Evolutionary conservation across 1,140 invertebrate species (phyloP), one percentile per base, ranked within the genome.

Genomic region (Macrobrachium nipponense): DNA sequence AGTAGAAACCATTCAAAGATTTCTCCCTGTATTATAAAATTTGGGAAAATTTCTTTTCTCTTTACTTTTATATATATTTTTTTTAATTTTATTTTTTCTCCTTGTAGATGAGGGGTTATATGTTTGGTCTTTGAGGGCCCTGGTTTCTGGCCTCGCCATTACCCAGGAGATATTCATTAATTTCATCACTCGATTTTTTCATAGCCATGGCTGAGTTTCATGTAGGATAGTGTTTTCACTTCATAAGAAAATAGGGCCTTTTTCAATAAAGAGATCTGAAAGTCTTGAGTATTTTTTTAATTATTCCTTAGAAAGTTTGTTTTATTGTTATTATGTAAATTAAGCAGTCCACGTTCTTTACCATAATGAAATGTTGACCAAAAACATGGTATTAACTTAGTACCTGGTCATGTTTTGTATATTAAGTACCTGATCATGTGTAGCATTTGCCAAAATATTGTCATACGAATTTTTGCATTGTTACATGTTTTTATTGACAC

Each of bases 181-280:
- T 72, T 80, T 86, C 83, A 86, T 86, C 83, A 86, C 85, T 81
- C 72, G 72, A 51, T 78, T 51, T 87, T 87, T 81, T 87, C 85
- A 87, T 82, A 87, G 80, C 68, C 78, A 87, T 87, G 85, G 85
- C 80, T 82, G 72, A 87, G 79, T 87, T 87, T 87, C 85, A 87
- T 87, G 79, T 87, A 87, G 85, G 80, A 60, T 87, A 87, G 85
- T 87, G 85, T 87, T 87, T 87, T 87, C 85, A 87, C 85, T 81
- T 87, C 85, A 87, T 87, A 87, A 87, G 80, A 81, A 87, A 81
- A 77, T 81, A 82, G 85, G 85, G 72, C 85, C 79, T 87, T 87
- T 87, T 87, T 82, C 84, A 86, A 86, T 86, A 87, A 87, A 81
- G 79, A 81, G 51, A 51, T 51, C 51, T 51, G 51, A 51, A 51